Evolutionary conservation across 2,113 vertebrate genomes (phyloP).

Genomic region (Hemiscyllium ocellatum): DNA sequence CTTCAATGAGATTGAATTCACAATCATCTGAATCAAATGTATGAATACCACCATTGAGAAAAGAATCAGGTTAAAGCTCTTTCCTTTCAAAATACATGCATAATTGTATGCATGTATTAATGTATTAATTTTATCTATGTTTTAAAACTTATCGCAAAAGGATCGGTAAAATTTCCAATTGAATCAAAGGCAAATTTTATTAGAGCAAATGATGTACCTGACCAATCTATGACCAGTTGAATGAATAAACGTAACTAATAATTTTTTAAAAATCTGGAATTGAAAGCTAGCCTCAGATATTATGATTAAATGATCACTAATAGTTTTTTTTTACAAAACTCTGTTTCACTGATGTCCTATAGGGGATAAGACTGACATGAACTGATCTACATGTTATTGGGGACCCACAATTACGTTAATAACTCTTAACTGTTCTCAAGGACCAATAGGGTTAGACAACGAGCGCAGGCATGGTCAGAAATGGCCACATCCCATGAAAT

Average conservation of each 20-base stretch:
- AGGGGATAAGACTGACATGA: neutral
- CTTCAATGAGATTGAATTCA: neutral
- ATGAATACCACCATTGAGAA: neutral
- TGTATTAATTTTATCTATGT: neutral
- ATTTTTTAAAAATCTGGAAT: neutral
- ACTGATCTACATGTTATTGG: neutral
- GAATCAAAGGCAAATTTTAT: neutral
- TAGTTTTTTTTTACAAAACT: neutral
- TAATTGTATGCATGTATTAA: neutral
- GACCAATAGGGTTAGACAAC: neutral
- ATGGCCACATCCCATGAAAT: neutral
- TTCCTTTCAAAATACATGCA: too few relatives aligned
- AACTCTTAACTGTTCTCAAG: neutral
- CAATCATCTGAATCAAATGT: neutral
- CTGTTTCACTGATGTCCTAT: neutral
- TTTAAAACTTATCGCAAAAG: neutral
- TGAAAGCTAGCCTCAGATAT: neutral
- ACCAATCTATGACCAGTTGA: neutral
- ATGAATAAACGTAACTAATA: neutral
- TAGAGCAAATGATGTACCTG: neutral
- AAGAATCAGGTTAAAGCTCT: neutral
- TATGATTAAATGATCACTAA: neutral
- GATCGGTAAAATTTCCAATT: neutral
- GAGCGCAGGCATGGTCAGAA: neutral
- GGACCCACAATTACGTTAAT: neutral